phyloP scores from a whole-genome alignment of 2,113 vertebrate species.

The Galeopterus variegatus region DNA sequence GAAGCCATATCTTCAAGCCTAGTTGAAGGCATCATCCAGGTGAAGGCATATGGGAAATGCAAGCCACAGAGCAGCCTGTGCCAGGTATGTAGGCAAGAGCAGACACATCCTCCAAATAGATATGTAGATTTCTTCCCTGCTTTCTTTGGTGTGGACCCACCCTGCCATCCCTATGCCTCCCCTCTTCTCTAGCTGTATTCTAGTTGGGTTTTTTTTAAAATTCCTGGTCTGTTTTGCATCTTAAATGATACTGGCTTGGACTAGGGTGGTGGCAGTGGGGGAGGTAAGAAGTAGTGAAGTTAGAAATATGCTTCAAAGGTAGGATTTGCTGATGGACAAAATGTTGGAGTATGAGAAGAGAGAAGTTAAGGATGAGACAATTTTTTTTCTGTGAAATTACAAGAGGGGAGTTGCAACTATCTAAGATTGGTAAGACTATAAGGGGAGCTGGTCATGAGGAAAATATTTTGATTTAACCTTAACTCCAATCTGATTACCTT shows the following conservation, averaged over 20 bases:
- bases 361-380: background rate
- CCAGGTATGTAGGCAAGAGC: background rate
- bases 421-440: background rate
- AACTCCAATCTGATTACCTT: background rate
- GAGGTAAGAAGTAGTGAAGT: background rate
- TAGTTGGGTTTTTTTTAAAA: background rate
- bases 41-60: background rate
- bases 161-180: background rate
- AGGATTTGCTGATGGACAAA: background rate
- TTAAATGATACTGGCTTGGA: background rate
- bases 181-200: background rate
- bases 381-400: background rate
- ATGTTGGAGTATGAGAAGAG: background rate
- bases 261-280: background rate
- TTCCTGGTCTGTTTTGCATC: background rate
- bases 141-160: background rate
- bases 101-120: background rate
- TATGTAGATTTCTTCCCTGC: background rate
- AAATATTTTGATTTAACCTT: slow-evolving; percentile 19
- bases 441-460: background rate
- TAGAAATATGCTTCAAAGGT: background rate
- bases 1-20: background rate
- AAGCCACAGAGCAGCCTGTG: background rate
- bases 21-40: background rate
- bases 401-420: background rate